Evolutionary conservation across 2,797 vertebrate species (phyloP).

Genomic region (Spatula versicolor): DNA sequence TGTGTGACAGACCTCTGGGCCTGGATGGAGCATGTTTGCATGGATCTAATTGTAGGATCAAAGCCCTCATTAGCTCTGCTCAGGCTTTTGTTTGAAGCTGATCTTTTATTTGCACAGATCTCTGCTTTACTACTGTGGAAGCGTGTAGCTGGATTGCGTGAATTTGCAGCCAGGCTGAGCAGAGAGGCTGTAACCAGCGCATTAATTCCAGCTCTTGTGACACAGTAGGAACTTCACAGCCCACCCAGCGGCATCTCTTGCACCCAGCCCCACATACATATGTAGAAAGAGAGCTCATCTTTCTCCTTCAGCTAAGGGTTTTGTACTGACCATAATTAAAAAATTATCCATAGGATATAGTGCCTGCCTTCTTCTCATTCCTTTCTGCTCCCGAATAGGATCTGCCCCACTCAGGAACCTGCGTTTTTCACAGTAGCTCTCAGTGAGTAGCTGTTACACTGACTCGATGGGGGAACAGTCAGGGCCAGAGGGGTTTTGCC

Average conservation of each 20-base stretch:
- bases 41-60: background rate
- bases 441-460: background rate
- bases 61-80: background rate
- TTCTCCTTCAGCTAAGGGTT: background rate
- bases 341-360: background rate
- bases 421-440: background rate
- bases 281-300: background rate
- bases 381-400: background rate
- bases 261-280: background rate
- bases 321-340: background rate
- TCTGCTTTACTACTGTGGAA: background rate
- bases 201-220: background rate
- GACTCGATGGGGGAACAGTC: background rate
- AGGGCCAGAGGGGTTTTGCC: background rate
- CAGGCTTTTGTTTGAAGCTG: background rate
- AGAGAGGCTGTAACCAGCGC: background rate
- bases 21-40: background rate
- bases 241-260: background rate
- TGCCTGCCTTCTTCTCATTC: accelerated
- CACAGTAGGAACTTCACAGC: background rate
- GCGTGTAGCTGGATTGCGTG: background rate
- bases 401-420: background rate
- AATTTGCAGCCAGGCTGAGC: background rate
- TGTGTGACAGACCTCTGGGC: background rate
- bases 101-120: background rate